Evolutionary conservation across 2,113 vertebrate genomes (phyloP).

Genomic region (Setophaga coronata): DNA sequence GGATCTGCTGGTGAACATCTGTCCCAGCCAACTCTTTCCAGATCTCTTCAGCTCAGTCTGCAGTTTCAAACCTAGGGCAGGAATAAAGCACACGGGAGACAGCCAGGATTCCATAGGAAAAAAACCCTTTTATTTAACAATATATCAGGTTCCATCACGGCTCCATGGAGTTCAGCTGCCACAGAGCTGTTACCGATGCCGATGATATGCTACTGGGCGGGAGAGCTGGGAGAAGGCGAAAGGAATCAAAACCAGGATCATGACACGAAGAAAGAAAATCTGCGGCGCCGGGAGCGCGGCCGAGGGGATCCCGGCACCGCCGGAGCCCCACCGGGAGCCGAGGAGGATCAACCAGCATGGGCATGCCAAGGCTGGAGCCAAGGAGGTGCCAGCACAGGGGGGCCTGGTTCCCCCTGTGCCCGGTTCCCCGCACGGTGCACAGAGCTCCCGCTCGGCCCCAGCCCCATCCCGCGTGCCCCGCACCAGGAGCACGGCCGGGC

Average conservation of each 20-base stretch:
- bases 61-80: background rate
- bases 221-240: slow-evolving; percentile 75
- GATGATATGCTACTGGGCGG: slow-evolving; percentile 75
- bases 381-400: background rate
- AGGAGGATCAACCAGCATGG: background rate
- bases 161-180: slow-evolving; percentile 83
- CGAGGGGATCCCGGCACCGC: background rate
- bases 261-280: slow-evolving; percentile 78
- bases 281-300: slow-evolving; percentile 47
- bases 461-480: rapidly evolving
- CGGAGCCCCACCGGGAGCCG: background rate
- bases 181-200: slow-evolving; percentile 79
- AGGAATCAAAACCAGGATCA: slow-evolving; percentile 69
- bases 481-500: rapidly evolving
- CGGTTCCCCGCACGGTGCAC: background rate
- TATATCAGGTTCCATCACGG: slow-evolving; percentile 88
- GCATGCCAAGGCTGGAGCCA: background rate
- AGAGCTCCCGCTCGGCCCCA: background rate
- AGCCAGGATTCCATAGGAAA: slow-evolving; percentile 84
- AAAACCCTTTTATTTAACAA: slow-evolving; percentile 89
- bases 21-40: background rate
- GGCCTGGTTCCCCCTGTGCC: background rate
- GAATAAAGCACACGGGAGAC: slow-evolving; percentile 52
- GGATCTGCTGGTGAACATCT: rapidly evolving
- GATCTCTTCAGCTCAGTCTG: background rate